phyloP scores from a whole-genome alignment of 2,113 vertebrate genomes.

The Brevimyrus niger region DNA sequence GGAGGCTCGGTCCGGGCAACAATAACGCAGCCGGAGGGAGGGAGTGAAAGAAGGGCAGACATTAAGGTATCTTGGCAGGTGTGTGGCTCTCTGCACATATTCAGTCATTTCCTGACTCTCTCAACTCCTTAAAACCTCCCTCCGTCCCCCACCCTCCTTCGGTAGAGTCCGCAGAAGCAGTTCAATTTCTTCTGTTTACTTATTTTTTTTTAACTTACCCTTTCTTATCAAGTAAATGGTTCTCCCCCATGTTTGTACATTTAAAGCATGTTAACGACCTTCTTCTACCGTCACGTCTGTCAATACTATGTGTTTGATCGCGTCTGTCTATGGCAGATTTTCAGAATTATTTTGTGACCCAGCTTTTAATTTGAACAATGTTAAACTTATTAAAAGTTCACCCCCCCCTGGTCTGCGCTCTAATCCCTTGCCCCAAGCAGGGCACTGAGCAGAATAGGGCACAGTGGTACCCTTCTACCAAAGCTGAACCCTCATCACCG shows the following conservation, averaged over 20 bases:
- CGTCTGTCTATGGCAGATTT: slow-evolving; percentile 8
- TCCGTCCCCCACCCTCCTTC: not conserved
- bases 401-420: slow-evolving; percentile 10
- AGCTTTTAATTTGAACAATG: slow-evolving; percentile 45
- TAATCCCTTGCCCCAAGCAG: slow-evolving; percentile 50
- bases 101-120: slow-evolving; percentile 3
- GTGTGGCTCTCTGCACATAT: not conserved
- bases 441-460: slow-evolving; percentile 40
- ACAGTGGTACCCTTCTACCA: slow-evolving; percentile 40
- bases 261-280: not conserved
- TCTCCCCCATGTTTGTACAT: not conserved
- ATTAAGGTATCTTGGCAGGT: slow-evolving; percentile 7
- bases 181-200: not conserved
- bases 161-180: not conserved
- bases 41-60: not conserved
- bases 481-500: slow-evolving; percentile 32
- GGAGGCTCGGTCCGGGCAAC: slow-evolving; percentile 41
- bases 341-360: slow-evolving; percentile 38
- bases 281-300: not conserved
- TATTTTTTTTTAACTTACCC: not conserved
- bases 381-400: slow-evolving; percentile 39
- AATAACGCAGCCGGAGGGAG: slow-evolving; percentile 42
- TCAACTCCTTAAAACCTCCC: not conserved
- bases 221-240: not conserved
- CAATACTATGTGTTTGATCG: not conserved